phyloP scores from a whole-genome alignment of 2,888 invertebrate genomes.

The Brassicogethes aeneus region DNA sequence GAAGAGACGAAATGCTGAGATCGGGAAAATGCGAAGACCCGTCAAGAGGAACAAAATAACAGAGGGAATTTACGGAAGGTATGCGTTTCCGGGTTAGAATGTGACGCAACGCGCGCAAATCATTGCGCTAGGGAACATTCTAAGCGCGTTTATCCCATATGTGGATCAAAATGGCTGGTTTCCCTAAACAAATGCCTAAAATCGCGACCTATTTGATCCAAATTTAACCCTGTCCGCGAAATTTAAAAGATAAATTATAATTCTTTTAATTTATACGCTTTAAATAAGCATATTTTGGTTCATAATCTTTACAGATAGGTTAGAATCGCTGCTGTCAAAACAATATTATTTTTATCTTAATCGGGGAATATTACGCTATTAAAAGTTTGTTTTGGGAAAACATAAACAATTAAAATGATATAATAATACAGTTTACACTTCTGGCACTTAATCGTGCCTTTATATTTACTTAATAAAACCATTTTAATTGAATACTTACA shows the following conservation, averaged over 20 bases:
- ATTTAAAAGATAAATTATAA: no score
- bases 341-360: conserved; percentile 26
- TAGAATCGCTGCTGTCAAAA: conserved; percentile 32
- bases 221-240: no score
- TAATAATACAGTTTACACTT: no score
- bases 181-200: conserved; percentile 31
- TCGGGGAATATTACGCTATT: conserved; percentile 1
- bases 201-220: no score
- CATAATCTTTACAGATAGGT: conserved; percentile 21
- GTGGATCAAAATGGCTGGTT: conserved; percentile 48
- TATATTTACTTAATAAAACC: no score
- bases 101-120: conserved; percentile 10
- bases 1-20: conserved; percentile 99
- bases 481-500: no score
- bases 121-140: conserved; percentile 28
- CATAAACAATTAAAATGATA: no score
- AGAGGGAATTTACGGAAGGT: conserved; percentile 97
- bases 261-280: no score
- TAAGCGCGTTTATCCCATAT: conserved; percentile 38
- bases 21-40: conserved; percentile 94
- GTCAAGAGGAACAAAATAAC: conserved; percentile 95
- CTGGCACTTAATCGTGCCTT: no score
- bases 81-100: conserved; percentile 31
- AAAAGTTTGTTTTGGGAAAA: no score
- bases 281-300: no score